Conservation (phyloP, 1,140 invertebrate genomes). For the Teleopsis dalmanni region DNA sequence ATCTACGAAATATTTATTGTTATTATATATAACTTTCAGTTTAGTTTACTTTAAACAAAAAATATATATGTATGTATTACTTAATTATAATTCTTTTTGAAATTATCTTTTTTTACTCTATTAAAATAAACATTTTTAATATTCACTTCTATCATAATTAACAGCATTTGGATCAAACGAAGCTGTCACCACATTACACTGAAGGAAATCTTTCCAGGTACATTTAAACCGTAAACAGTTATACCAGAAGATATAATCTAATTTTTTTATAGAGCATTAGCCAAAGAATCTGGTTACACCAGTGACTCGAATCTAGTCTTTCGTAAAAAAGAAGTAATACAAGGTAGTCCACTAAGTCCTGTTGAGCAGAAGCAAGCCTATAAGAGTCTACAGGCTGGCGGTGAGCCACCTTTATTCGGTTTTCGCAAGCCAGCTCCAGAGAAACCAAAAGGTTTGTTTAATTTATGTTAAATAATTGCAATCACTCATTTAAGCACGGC, state of each 20-base stretch:
- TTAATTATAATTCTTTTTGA: too few relatives aligned
- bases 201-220: constrained; percentile 44
- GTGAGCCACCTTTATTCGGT: constrained; percentile 82
- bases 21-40: too few relatives aligned
- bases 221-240: not conserved
- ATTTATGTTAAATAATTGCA: too few relatives aligned
- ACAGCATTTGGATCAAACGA: constrained; percentile 57
- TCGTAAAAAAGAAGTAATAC: constrained; percentile 59
- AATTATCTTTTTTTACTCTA: too few relatives aligned
- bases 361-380: constrained; percentile 74
- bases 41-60: too few relatives aligned
- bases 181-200: constrained; percentile 47
- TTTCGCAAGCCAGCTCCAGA: constrained; percentile 81
- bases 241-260: not conserved
- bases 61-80: too few relatives aligned
- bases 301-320: constrained; percentile 84
- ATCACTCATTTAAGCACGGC: too few relatives aligned
- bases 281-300: constrained; percentile 84
- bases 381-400: constrained; percentile 78
- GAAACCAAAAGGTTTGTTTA: constrained; percentile 67
- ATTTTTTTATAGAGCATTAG: constrained; percentile 27
- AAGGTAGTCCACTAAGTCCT: constrained; percentile 62
- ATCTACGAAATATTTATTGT: too few relatives aligned
- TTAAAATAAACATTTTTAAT: too few relatives aligned
- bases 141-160: not conserved